Percentiles rank a stretch among this genome's conserved stretches.
phyloP scores from a whole-genome alignment of 2,113 vertebrate genomes.

The Callithrix jacchus region DNA sequence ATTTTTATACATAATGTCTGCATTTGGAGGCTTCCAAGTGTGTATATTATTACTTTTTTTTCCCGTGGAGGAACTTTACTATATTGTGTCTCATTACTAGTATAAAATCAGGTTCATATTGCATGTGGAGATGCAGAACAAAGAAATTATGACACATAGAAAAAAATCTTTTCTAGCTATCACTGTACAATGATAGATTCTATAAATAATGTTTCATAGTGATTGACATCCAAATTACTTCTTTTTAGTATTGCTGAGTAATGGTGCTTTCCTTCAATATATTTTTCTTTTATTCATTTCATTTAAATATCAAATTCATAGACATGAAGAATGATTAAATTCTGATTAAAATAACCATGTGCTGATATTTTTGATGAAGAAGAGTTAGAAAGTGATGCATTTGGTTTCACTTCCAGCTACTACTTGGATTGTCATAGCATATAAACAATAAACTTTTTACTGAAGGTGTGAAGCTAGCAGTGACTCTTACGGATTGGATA shows the following conservation, averaged over 20 bases:
- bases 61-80: neutral
- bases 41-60: neutral
- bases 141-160: neutral
- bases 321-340: neutral
- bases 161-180: neutral
- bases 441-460: neutral
- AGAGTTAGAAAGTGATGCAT: neutral
- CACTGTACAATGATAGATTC: neutral
- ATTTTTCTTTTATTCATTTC: neutral
- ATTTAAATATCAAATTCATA: conserved; percentile 10
- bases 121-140: neutral
- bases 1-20: neutral
- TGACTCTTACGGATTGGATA: neutral
- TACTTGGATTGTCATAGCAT: neutral
- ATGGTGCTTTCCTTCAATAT: neutral
- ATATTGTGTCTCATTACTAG: neutral
- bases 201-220: neutral
- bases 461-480: neutral
- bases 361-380: neutral
- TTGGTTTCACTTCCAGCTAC: neutral
- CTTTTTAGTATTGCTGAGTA: neutral
- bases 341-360: neutral
- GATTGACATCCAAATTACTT: neutral
- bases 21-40: neutral
- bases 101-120: neutral